Conservation (phyloP, 35 echinoderm and acorn worm species). For the Heliocidaris tuberculata region DNA sequence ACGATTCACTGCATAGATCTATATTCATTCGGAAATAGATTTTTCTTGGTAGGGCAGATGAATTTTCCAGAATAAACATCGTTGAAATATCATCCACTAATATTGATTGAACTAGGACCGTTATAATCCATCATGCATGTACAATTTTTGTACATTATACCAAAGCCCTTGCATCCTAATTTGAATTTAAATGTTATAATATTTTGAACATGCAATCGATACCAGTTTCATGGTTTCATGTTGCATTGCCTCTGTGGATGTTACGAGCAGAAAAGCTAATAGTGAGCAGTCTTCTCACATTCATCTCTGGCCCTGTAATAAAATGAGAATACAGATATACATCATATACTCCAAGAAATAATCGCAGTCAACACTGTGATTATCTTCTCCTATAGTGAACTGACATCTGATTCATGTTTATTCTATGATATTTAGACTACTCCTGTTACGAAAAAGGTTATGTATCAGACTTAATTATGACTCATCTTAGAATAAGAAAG, state of each 20-base stretch:
- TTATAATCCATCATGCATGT: neutral
- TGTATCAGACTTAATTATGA: neutral
- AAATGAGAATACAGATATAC: no score
- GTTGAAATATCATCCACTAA: neutral
- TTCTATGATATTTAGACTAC: neutral
- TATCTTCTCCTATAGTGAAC: no score
- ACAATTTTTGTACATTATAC: neutral
- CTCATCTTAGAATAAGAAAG: neutral
- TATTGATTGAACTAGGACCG: neutral
- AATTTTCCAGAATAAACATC: constrained; percentile 1
- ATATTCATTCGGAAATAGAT: neutral
- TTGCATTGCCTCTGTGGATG: no score
- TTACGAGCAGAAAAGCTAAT: no score
- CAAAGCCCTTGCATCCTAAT: no score
- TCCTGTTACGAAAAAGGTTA: neutral
- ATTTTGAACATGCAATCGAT: no score
- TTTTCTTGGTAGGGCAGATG: neutral
- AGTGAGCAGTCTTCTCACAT: no score
- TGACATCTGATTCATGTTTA: neutral
- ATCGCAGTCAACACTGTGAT: no score
- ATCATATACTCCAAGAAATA: no score
- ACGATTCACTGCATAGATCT: neutral
- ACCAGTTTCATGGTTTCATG: no score
- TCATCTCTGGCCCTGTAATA: no score
- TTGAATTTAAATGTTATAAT: no score